Evolutionary conservation across 2,888 invertebrate genomes (phyloP), one percentile per base, ranked within the genome.

Genomic region (Dascillus cervinus): DNA sequence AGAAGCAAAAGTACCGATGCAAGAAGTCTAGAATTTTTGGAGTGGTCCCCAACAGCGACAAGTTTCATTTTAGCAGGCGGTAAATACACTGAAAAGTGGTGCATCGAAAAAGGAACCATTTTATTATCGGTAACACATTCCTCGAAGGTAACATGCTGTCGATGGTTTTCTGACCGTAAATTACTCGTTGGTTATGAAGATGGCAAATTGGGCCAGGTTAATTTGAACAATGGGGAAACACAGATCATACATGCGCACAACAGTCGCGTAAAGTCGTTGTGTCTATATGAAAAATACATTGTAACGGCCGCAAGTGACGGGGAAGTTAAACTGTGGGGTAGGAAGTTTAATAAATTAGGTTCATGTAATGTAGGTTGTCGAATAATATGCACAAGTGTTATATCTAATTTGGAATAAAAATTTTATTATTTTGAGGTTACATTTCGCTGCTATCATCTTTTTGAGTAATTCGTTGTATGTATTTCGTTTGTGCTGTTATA

Each of bases 11-110:
- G 72, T 38, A 67, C 71, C 26, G 61, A 66, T 39, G 43, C 60
- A 1, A 58, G 46, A 39, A 55, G 50, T 37, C 37, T 61, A 26
- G 56, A 57, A 22, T 49, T 43, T 35, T 49, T 65, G 14, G 26
- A 44, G 29, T 95, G 90, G 82, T 82, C 84, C 26, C 79, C 84
- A 3, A 72, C 73, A 48, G 92, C 89, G 11, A 72, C 76, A 20
- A 72, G 74, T 50, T 95, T 92, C 62, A 74, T 82, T 3, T 60
- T 94, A 28, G 75, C 77, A 12, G 80, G 82, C 21, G 77, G 79
- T 31, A 77, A 75, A 50, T 72, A 70, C 39, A 69, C 90, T 14
- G 85, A 89, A 62, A 68, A 95, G 11, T 92, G 90, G 75, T 79
- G 77, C 26, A 78, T 89, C 23, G 77, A 81, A 56, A 77, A 75